phyloP scores from a whole-genome alignment of 1,140 invertebrate genomes.

The Zaprionus tsacasi region DNA sequence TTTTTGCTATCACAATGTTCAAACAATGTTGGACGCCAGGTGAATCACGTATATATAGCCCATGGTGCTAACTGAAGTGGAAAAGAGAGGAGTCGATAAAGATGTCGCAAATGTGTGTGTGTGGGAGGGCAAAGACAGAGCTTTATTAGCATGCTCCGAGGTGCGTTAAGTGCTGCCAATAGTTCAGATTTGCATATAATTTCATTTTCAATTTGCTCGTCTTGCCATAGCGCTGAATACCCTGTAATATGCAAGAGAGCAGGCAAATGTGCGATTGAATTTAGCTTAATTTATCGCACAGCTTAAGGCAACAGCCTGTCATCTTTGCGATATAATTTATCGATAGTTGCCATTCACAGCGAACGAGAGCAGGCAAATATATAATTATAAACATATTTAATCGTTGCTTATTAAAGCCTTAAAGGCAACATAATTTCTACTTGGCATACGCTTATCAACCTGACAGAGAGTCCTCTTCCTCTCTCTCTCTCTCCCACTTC shows the following conservation, averaged over 20 bases:
- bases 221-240: neutral
- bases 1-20: constrained; percentile 32
- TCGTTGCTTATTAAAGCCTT: too few species aligned
- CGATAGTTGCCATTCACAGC: too few species aligned
- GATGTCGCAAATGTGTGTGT: neutral
- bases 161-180: neutral
- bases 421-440: too few species aligned
- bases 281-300: too few species aligned
- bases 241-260: too few species aligned
- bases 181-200: constrained; percentile 2
- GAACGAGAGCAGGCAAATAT: too few species aligned
- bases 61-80: constrained; percentile 20
- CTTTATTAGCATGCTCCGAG: neutral
- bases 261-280: too few species aligned
- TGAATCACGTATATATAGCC: constrained; percentile 19
- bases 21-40: constrained; percentile 26
- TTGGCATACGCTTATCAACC: neutral
- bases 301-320: too few species aligned
- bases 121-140: neutral
- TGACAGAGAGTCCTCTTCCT: neutral
- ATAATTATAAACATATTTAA: too few species aligned
- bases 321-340: too few species aligned
- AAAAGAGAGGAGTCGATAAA: neutral
- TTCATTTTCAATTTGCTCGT: neutral
- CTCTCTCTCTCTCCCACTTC: neutral